A percentile compares a stretch with the other conserved stretches of the same genome.
These are phyloP conservation scores for Geophilus truncorum DNA, from an alignment of 2,888 invertebrate species.

Conservation along the genomic window DNA sequence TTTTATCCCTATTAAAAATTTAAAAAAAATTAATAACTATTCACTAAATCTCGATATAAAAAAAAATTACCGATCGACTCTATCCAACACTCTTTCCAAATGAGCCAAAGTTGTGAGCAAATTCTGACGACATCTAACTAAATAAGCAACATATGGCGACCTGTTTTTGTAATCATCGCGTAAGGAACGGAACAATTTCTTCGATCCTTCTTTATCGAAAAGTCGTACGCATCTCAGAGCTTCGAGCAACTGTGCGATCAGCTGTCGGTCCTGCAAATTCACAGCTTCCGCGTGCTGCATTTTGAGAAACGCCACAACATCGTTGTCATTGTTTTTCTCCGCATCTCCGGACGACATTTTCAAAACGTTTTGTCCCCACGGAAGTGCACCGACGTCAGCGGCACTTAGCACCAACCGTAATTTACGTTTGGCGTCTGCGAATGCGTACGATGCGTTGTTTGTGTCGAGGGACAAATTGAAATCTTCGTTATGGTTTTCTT, in stretches of 20 bases:
- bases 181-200: conserved; percentile 66
- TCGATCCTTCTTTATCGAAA: conserved; percentile 63
- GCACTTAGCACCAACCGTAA: conserved; percentile 83
- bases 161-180: conserved; percentile 70
- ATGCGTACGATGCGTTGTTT: conserved; percentile 56
- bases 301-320: conserved; percentile 62
- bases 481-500: conserved; percentile 50
- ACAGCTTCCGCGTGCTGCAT: conserved; percentile 76
- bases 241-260: conserved; percentile 75
- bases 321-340: conserved; percentile 43
- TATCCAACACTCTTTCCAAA: conserved; percentile 58
- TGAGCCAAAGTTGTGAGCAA: conserved; percentile 69
- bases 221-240: conserved; percentile 70
- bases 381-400: conserved; percentile 57
- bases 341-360: neutral
- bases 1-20: conserved; percentile 54
- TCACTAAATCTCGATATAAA: neutral
- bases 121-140: conserved; percentile 72
- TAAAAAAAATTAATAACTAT: neutral
- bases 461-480: conserved; percentile 53
- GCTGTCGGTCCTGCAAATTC: conserved; percentile 68
- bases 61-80: conserved; percentile 46
- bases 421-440: conserved; percentile 75
- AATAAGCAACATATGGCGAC: conserved; percentile 74
- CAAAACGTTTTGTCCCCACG: conserved; percentile 34